A percentile compares a stretch with the other conserved stretches of the same genome.
phyloP scores from a whole-genome alignment of 2,797 vertebrate species.

The Xyrichtys novacula region DNA sequence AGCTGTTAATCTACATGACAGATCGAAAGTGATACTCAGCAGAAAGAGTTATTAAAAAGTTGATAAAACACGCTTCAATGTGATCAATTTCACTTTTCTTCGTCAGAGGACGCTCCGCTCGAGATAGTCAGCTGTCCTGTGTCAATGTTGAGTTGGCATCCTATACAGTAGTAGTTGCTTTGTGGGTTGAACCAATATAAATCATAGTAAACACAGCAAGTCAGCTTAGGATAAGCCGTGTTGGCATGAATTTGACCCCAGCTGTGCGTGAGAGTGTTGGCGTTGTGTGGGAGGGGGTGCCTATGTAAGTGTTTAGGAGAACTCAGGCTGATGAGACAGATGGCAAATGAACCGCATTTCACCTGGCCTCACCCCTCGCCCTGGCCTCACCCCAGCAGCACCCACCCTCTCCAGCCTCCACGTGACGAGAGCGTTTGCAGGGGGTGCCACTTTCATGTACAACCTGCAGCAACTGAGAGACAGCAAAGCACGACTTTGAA shows the following conservation, averaged over 20 bases:
- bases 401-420: slow-evolving; percentile 5
- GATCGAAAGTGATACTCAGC: neutral
- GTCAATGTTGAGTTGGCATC: neutral
- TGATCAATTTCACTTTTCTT: slow-evolving; percentile 13
- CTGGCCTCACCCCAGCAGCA: slow-evolving; percentile 14
- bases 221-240: slow-evolving; percentile 50
- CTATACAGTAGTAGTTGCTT: slow-evolving; percentile 7
- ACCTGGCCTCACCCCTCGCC: slow-evolving; percentile 21
- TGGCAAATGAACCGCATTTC: slow-evolving; percentile 47
- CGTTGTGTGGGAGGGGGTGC: slow-evolving; percentile 12
- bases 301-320: slow-evolving; percentile 42
- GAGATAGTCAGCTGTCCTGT: neutral
- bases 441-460: slow-evolving; percentile 35
- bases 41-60: slow-evolving; percentile 12
- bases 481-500: slow-evolving; percentile 15
- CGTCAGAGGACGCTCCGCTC: neutral
- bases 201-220: slow-evolving; percentile 60
- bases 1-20: slow-evolving; percentile 8
- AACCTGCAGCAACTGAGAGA: slow-evolving; percentile 24
- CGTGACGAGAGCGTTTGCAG: slow-evolving; percentile 37
- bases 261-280: slow-evolving; percentile 28
- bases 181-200: slow-evolving; percentile 44
- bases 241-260: slow-evolving; percentile 56
- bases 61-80: slow-evolving; percentile 36
- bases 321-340: slow-evolving; percentile 56